Evolutionary conservation across 2,113 vertebrate genomes (phyloP).

Genomic region (Larimichthys crocea): DNA sequence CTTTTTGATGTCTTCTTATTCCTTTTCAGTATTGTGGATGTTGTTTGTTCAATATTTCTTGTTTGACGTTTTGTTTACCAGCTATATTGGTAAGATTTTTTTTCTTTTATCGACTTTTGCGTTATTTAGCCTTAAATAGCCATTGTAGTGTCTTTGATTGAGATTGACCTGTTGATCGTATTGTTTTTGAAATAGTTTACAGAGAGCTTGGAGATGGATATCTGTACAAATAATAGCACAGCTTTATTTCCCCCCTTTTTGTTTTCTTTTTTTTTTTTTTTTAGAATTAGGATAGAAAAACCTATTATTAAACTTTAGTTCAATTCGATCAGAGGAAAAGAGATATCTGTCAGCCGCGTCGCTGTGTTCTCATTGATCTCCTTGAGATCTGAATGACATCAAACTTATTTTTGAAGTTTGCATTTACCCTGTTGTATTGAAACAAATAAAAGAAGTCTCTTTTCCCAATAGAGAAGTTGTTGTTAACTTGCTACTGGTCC

Average conservation of each 20-base stretch:
- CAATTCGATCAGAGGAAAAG: conserved; percentile 64
- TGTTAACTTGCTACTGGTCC: conserved; percentile 62
- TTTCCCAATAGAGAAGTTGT: conserved; percentile 56
- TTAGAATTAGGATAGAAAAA: conserved; percentile 48
- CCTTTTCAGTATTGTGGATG: conserved; percentile 78
- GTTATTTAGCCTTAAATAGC: conserved; percentile 81
- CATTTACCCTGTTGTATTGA: conserved; percentile 78
- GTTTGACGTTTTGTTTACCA: conserved; percentile 71
- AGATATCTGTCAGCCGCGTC: conserved; percentile 73
- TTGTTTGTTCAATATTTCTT: conserved; percentile 54
- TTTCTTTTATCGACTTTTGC: conserved; percentile 51
- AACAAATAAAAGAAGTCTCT: conserved; percentile 29
- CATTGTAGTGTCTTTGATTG: conserved; percentile 67
- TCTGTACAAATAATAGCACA: conserved; percentile 65
- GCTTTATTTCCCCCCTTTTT: not conserved
- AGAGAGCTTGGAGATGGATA: conserved; percentile 74
- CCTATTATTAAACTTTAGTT: conserved; percentile 48
- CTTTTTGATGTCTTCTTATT: conserved; percentile 74
- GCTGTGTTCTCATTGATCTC: conserved; percentile 81
- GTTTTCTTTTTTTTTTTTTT: not conserved
- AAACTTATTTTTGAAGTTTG: conserved; percentile 85
- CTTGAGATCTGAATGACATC: conserved; percentile 82
- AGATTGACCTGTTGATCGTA: conserved; percentile 42
- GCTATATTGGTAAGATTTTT: conserved; percentile 76
- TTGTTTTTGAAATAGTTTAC: conserved; percentile 75